These are phyloP conservation scores for Pararge aegeria DNA, from an alignment of 1,140 invertebrate species.

Conservation along the genomic window DNA sequence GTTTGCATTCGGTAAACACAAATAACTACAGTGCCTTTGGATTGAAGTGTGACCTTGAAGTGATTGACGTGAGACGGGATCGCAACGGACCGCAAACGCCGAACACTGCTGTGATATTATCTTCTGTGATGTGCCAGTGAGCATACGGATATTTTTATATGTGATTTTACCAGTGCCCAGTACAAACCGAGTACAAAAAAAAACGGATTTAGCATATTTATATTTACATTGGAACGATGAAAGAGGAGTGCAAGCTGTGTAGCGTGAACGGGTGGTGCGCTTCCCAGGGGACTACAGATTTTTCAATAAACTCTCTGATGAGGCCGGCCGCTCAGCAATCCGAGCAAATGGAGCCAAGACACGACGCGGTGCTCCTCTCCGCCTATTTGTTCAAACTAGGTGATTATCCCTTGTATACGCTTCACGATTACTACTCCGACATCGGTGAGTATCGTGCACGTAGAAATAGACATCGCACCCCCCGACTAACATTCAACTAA, in stretches of 20 bases:
- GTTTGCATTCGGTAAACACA: constrained; percentile 29
- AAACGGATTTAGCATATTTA: constrained; percentile 70
- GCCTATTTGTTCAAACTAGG: constrained; percentile 79
- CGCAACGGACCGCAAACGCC: constrained; percentile 51
- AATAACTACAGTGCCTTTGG: constrained; percentile 29
- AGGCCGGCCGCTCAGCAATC: constrained; percentile 52
- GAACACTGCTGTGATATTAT: constrained; percentile 74
- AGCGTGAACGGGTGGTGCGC: constrained; percentile 63
- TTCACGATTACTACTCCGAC: constrained; percentile 68
- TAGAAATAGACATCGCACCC: constrained; percentile 34
- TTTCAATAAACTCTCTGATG: constrained; percentile 76
- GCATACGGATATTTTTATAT: constrained; percentile 76
- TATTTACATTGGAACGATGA: constrained; percentile 70
- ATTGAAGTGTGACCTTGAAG: constrained; percentile 10
- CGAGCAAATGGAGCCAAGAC: constrained; percentile 57
- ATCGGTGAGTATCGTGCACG: constrained; percentile 71
- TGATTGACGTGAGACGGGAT: constrained; percentile 23
- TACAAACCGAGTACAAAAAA: constrained; percentile 79
- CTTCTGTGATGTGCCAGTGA: constrained; percentile 71
- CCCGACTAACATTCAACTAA: constrained; percentile 31
- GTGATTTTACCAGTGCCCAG: constrained; percentile 78
- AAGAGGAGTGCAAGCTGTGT: constrained; percentile 78
- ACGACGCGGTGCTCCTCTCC: constrained; percentile 73
- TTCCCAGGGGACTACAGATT: constrained; percentile 60
- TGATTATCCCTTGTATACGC: constrained; percentile 77